Evolutionary conservation across 1,140 invertebrate species (phyloP).

Genomic region (Aphelinus atriplicis): DNA sequence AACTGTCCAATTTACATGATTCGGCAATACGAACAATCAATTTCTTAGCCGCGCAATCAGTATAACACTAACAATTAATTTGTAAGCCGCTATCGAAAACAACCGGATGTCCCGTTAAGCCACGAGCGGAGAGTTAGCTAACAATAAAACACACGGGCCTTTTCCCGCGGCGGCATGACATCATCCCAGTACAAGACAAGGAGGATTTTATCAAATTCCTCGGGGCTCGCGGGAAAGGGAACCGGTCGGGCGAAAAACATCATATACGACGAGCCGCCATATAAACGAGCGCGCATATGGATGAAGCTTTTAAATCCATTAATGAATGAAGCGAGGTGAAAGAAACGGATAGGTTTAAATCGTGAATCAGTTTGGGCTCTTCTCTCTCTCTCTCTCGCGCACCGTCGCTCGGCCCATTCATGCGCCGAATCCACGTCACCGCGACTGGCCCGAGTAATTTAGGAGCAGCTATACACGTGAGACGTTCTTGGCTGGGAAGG

Average conservation of each 20-base stretch:
- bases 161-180: no score
- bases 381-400: no score
- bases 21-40: no score
- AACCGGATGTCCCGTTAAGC: neutral
- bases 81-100: no score
- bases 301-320: slow-evolving; percentile 40
- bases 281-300: slow-evolving; percentile 22
- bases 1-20: no score
- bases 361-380: no score
- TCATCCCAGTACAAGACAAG: neutral
- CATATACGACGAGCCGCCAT: neutral
- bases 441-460: neutral
- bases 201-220: slow-evolving; percentile 32
- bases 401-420: slow-evolving; percentile 9
- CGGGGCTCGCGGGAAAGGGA: neutral
- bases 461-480: neutral
- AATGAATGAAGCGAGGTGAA: slow-evolving; percentile 37
- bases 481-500: neutral
- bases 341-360: slow-evolving; percentile 28
- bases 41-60: no score
- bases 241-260: neutral
- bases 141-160: no score
- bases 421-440: no score
- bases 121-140: neutral
- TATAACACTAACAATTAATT: no score